Conservation (phyloP, 2,888 invertebrate genomes). For the Leptopilina drosophilae region DNA sequence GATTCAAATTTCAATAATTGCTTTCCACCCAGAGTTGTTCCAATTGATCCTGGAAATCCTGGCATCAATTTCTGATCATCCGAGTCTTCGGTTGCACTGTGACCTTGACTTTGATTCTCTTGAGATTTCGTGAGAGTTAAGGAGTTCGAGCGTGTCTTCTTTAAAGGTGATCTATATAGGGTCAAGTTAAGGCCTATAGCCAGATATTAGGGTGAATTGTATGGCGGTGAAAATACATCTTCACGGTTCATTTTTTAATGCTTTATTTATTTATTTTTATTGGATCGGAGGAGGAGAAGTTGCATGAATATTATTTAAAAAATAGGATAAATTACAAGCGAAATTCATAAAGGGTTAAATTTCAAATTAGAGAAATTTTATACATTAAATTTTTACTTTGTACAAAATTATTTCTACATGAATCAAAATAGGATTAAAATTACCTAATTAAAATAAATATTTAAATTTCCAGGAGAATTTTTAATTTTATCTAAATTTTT, state of each 20-base stretch:
- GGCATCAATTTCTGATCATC: slow-evolving; percentile 55
- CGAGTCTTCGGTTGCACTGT: slow-evolving; percentile 59
- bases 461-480: too few species aligned
- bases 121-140: slow-evolving; percentile 67
- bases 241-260: slow-evolving; percentile 64
- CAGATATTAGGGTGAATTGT: slow-evolving; percentile 75
- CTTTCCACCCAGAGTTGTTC: slow-evolving; percentile 51
- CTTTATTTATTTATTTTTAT: slow-evolving; percentile 10
- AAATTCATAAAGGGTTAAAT: too few species aligned
- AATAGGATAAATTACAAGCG: background rate
- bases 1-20: slow-evolving; percentile 70
- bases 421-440: too few species aligned
- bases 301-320: background rate
- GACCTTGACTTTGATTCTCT: slow-evolving; percentile 59
- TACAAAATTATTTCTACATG: too few species aligned
- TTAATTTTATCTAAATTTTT: too few species aligned
- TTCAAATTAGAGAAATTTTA: too few species aligned
- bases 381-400: too few species aligned
- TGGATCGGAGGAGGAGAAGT: too few species aligned
- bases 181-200: slow-evolving; percentile 77
- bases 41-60: slow-evolving; percentile 59
- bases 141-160: slow-evolving; percentile 71
- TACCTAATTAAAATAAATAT: too few species aligned
- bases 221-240: slow-evolving; percentile 75
- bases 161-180: slow-evolving; percentile 75